Percentiles rank a stretch among this genome's conserved stretches.
These are phyloP conservation scores for Borostomias antarcticus DNA, from an alignment of 2,797 vertebrate genomes.

Conservation along the genomic window DNA sequence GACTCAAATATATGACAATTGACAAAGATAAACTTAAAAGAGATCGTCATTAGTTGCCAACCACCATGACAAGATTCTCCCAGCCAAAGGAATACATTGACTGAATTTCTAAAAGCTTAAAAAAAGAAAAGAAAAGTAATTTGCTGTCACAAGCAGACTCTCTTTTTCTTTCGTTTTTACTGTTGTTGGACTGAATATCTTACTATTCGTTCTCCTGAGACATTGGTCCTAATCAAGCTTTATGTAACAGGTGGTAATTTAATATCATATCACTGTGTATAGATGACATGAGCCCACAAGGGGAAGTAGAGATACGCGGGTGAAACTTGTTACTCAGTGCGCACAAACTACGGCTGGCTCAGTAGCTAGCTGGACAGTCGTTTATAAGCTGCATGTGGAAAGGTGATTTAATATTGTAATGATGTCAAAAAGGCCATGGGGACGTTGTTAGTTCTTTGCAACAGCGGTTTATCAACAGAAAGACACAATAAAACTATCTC, in stretches of 20 bases:
- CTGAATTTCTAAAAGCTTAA: conserved; percentile 82
- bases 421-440: no score
- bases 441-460: no score
- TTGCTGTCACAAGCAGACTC: conserved; percentile 13
- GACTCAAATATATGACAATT: conserved; percentile 99
- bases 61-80: conserved; percentile 87
- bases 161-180: conserved; percentile 19
- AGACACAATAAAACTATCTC: no score
- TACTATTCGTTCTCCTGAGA: not conserved
- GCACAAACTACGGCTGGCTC: no score
- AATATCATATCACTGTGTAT: not conserved
- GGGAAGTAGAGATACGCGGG: no score
- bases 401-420: no score
- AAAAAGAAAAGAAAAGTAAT: conserved; percentile 71
- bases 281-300: no score
- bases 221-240: not conserved
- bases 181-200: not conserved
- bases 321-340: no score
- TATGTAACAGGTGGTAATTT: not conserved
- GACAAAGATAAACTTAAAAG: conserved; percentile 95
- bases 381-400: no score
- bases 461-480: no score
- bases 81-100: conserved; percentile 80
- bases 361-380: no score
- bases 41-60: conserved; percentile 91